These are phyloP conservation scores for Conus canariensis DNA, from an alignment of 2,888 invertebrate species.

Conservation along the genomic window DNA sequence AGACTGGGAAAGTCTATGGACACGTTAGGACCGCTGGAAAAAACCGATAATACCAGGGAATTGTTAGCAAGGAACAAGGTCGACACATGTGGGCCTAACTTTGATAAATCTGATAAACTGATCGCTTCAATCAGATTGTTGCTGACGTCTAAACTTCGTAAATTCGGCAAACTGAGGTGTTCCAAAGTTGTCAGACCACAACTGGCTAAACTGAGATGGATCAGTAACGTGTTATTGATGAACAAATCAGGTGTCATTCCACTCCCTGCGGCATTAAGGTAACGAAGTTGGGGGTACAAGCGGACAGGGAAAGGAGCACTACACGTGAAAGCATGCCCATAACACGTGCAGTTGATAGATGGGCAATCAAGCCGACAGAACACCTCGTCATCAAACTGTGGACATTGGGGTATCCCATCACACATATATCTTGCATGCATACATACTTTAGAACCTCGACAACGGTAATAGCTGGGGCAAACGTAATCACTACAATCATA, in stretches of 20 bases:
- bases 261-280: background rate
- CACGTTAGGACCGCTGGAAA: background rate
- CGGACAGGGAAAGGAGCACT: background rate
- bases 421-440: background rate
- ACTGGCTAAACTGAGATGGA: background rate
- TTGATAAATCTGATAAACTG: background rate
- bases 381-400: background rate
- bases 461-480: background rate
- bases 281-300: background rate
- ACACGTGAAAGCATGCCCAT: background rate
- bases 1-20: background rate
- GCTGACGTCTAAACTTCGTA: background rate
- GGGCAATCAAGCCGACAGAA: background rate
- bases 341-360: background rate
- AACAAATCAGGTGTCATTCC: background rate
- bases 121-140: background rate
- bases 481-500: too few relatives aligned
- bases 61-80: background rate
- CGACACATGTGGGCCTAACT: background rate
- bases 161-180: background rate
- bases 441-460: background rate
- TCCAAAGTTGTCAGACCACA: background rate
- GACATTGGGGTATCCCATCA: background rate
- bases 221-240: background rate
- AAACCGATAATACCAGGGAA: background rate